These are phyloP conservation scores for Emydocephalus ijimae DNA, from an alignment of 2,113 vertebrate species.

Conservation along the genomic window DNA sequence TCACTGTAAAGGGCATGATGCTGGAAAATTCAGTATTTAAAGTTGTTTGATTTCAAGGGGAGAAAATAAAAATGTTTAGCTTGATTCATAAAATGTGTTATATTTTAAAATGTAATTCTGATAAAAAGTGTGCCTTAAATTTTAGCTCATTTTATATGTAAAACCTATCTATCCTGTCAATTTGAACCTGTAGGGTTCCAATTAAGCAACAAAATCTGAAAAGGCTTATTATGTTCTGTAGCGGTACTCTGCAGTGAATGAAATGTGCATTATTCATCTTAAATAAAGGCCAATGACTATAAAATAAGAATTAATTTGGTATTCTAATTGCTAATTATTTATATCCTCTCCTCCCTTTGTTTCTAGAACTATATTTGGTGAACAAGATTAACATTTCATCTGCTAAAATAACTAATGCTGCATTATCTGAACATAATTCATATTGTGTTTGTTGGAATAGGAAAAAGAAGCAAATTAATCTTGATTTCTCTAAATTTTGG, in stretches of 20 bases:
- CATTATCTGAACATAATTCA: not conserved
- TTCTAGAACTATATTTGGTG: not conserved
- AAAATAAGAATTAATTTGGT: not conserved
- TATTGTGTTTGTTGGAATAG: not conserved
- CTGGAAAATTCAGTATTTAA: not conserved
- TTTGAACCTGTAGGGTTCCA: not conserved
- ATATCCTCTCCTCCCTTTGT: not conserved
- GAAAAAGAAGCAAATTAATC: not conserved
- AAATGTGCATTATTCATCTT: not conserved
- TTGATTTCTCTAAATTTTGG: not conserved
- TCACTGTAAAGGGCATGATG: not conserved
- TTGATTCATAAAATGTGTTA: not conserved
- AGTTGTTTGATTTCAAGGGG: not conserved
- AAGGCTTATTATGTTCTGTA: not conserved
- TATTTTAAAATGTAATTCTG: not conserved
- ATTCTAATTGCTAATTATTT: not conserved
- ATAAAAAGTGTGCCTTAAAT: not conserved
- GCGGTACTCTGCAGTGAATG: not conserved
- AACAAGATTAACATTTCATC: not conserved
- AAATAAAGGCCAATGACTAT: not conserved
- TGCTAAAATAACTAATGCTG: not conserved
- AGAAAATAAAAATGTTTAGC: not conserved
- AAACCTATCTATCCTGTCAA: not conserved
- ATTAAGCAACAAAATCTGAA: not conserved
- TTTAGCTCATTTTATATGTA: not conserved